Evolutionary conservation across 2,797 vertebrate species (phyloP).

Genomic region (Sebastes nivosus): DNA sequence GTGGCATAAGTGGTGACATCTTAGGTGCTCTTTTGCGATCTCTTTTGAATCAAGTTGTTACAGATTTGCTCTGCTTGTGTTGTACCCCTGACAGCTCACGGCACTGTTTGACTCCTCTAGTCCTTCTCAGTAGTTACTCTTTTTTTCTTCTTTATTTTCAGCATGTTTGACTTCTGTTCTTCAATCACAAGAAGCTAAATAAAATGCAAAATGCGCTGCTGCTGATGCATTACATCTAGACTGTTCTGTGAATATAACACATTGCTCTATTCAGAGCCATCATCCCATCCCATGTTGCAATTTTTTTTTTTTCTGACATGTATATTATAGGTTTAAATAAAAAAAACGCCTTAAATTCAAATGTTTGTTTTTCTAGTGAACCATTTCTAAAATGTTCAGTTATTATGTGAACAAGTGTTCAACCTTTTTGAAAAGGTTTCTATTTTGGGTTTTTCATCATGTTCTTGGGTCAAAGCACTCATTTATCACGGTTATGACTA

Average conservation of each 20-base stretch:
- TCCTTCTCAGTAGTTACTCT: constrained; percentile 20
- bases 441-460: not conserved
- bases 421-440: not conserved
- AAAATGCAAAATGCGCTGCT: constrained; percentile 40
- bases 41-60: constrained; percentile 30
- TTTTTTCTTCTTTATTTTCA: constrained; percentile 34
- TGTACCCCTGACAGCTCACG: constrained; percentile 24
- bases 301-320: constrained; percentile 53
- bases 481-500: not conserved
- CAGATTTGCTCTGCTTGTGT: constrained; percentile 44
- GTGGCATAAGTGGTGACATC: constrained; percentile 13
- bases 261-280: constrained; percentile 11
- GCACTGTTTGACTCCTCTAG: constrained; percentile 31
- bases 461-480: not conserved
- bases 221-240: constrained; percentile 44
- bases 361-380: constrained; percentile 7
- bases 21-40: constrained; percentile 19
- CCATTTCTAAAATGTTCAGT: not conserved
- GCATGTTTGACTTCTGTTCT: constrained; percentile 26
- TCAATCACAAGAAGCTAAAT: constrained; percentile 36
- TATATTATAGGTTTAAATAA: constrained; percentile 66
- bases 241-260: constrained; percentile 33
- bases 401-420: not conserved
- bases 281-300: constrained; percentile 18
- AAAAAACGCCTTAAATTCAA: constrained; percentile 68